These are phyloP conservation scores for Enhydra lutris DNA, from an alignment of 2,113 vertebrate genomes.

Conservation along the genomic window DNA sequence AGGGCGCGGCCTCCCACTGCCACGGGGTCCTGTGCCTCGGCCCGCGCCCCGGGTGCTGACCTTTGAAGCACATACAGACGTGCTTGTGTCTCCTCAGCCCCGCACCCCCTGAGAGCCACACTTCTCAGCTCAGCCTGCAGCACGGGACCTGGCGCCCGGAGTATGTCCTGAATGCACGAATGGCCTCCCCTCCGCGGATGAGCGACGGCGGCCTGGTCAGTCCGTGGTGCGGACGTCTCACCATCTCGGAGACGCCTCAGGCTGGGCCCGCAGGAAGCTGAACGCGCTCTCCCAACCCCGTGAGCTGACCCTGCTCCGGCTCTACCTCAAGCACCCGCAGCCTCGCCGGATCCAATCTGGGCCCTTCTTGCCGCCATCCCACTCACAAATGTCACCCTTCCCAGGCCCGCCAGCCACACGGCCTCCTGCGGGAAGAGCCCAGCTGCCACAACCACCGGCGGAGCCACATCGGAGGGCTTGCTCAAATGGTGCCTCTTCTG, in stretches of 20 bases:
- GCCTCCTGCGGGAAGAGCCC: background rate
- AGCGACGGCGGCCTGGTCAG: accelerated
- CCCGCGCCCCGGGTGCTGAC: background rate
- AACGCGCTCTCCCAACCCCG: background rate
- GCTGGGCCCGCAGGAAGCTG: background rate
- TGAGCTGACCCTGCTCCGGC: background rate
- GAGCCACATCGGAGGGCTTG: background rate
- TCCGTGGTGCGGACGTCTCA: accelerated
- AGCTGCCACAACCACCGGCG: background rate
- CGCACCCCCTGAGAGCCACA: accelerated
- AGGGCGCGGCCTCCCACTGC: background rate
- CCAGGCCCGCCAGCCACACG: background rate
- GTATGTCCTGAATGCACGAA: background rate
- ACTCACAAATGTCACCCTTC: background rate
- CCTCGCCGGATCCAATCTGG: background rate
- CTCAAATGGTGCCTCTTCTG: background rate
- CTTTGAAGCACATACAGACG: background rate
- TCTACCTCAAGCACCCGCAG: accelerated
- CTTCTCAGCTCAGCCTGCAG: background rate
- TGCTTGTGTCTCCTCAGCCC: background rate
- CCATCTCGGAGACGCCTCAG: accelerated
- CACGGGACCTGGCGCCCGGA: accelerated
- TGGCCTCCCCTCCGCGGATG: background rate
- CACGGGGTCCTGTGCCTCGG: accelerated
- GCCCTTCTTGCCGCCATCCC: background rate